Base-by-base conservation (phyloP, 2,113 vertebrate genomes). In the Sclerurus mexicanus region DNA sequence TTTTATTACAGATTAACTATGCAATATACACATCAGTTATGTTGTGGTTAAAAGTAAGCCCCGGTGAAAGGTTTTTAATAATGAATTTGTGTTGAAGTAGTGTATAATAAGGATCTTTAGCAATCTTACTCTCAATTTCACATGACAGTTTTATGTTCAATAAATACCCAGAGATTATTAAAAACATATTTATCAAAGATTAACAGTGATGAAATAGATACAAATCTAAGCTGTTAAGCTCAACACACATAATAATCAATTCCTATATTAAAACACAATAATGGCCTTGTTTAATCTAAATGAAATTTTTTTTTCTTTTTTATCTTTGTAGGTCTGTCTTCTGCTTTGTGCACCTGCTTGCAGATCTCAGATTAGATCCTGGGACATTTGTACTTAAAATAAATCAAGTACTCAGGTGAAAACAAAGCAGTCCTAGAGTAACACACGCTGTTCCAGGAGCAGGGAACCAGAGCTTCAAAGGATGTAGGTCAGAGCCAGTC, bases 161-260 rank as follows among this genome's bases (percentile, higher is more conserved):
- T 97, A 98, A 98, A 98, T 97, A 98, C 91, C 77, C 85, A 30
- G 83, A 94, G 95, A 97, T 98, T 98, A 98, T 98, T 98, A 98
- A 98, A 98, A 98, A 98, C 97, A 95, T 98, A 98, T 98, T 98
- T 98, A 98, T 98, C 94, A 93, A 97, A 98, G 97, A 98, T 97
- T 97, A 98, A 97, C 93, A 64, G 85, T 97, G 96, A 96, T 97
- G 88, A 97, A 92, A 93, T 80, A 98, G 97, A 97, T 97, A 98
- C 94, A 98, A 96, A 98, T 98, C 95, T 97, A 93, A 98, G 92
- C 87, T 79, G 87, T 97, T 97, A 93, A 95, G 44, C 94, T 98
- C 97, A 94, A 94, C 97, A 97, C n/a, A 24, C 82, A 75, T 63
- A 96, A 97, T 97, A 97, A 98, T 97, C 97, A 95, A 96, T 97